Conservation (phyloP, 2,113 vertebrate genomes). For the Ceyx cyanopectus region DNA sequence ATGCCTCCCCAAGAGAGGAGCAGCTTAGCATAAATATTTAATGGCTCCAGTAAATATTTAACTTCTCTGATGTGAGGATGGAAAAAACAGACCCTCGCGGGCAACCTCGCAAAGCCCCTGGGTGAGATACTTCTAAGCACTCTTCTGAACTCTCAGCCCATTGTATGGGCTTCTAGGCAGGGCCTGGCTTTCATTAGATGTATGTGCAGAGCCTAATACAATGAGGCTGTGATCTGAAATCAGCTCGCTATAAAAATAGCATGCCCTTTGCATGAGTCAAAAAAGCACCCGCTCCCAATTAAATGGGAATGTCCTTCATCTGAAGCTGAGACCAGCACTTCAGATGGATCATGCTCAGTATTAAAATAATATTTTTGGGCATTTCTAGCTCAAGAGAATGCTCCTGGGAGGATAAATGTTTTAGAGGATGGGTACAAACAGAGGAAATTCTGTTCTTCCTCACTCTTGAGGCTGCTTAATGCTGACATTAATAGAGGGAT, state of each 20-base stretch:
- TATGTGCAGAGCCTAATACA: neutral
- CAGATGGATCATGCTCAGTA: neutral
- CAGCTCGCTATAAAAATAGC: conserved; percentile 37
- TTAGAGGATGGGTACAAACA: neutral
- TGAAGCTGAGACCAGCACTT: neutral
- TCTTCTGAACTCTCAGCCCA: neutral
- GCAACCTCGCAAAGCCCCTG: conserved; percentile 15
- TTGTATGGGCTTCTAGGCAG: neutral
- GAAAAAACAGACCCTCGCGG: conserved; percentile 67
- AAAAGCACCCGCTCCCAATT: conserved; percentile 48
- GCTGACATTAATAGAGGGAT: neutral
- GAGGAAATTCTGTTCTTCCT: neutral
- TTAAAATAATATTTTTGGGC: neutral
- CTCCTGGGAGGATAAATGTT: neutral
- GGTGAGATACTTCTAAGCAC: neutral
- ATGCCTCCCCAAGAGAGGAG: neutral
- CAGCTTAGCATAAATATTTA: conserved; percentile 69
- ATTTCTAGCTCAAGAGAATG: neutral
- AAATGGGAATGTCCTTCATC: neutral
- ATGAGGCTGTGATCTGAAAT: conserved; percentile 43
- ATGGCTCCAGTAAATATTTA: conserved; percentile 73
- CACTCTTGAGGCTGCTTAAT: neutral
- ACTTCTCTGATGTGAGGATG: conserved; percentile 55
- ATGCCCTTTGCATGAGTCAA: conserved; percentile 43
- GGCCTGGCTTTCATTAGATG: conserved; percentile 59